Evolutionary conservation across 2,113 vertebrate species (phyloP).

Genomic region (Triplophysa rosa): DNA sequence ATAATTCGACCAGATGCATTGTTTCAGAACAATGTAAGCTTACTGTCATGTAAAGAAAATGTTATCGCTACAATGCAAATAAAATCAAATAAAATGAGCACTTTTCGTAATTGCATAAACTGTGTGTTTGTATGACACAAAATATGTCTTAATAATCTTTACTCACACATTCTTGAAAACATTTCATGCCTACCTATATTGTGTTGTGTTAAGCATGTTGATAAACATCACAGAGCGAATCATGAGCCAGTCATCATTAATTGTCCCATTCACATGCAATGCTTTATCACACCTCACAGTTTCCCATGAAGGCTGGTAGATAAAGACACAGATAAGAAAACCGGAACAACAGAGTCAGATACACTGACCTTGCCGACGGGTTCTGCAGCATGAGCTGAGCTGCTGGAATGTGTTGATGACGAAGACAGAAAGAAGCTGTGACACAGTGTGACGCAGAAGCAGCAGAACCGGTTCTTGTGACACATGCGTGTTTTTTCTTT

Average conservation of each 20-base stretch:
- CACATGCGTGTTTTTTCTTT: not conserved
- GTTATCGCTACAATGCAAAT: too few relatives aligned
- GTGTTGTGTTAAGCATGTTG: not conserved
- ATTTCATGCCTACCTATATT: not conserved
- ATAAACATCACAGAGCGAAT: not conserved
- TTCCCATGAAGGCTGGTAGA: not conserved
- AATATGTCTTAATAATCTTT: not conserved
- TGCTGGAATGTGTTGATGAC: not conserved
- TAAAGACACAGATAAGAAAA: slow-evolving; percentile 33
- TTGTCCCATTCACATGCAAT: not conserved
- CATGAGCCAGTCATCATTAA: not conserved
- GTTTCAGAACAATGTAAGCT: too few relatives aligned
- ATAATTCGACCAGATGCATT: too few relatives aligned
- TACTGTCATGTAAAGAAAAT: too few relatives aligned
- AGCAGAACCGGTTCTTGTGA: slow-evolving; percentile 65
- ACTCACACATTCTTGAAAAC: not conserved
- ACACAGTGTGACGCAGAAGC: slow-evolving; percentile 30
- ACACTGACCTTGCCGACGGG: slow-evolving; percentile 53
- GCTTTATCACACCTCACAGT: not conserved
- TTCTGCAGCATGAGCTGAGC: slow-evolving; percentile 10
- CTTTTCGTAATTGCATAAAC: too few relatives aligned
- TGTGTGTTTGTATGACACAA: not conserved
- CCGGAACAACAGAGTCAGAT: slow-evolving; percentile 37
- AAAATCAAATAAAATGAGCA: too few relatives aligned
- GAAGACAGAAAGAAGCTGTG: too few relatives aligned